Base-by-base conservation (phyloP, 2,888 invertebrate species). In the Pyrgus malvae region DNA sequence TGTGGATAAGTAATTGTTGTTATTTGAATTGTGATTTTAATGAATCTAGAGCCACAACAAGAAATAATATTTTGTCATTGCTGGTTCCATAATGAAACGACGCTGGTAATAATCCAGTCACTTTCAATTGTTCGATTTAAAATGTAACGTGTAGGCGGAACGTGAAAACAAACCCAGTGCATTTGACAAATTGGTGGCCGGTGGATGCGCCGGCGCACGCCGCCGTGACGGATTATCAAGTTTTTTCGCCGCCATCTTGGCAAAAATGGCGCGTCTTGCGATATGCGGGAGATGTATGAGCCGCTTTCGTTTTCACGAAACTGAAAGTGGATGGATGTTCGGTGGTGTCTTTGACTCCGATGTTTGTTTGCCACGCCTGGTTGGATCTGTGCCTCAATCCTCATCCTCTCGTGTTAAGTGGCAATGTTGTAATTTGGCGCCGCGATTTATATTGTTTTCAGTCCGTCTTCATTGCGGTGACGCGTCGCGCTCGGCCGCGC, bases 341-440 rank as follows among this genome's bases (percentile, higher is more conserved):
- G 86, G 88, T 76, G 74, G 74, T 87, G 88, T 87, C 86, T 82
- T 85, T 88, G 87, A 87, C 88, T 87, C 78, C 70, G 64, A 72
- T 86, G 88, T 87, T 88, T 89, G 85, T 88, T 89, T 88, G 87
- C 78, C 79, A 85, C 78, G 87, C 72, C 76, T 81, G 80, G 87
- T 76, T 81, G 86, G 72, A 66, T 66, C 63, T 67, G 65, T 72
- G 69, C 71, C 65, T 64, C 69, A 67, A 70, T 68, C 70, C 67
- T 78, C 69, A 79, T 80, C 76, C 76, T 83, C 76, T 83, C 83
- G 83, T 85, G 83, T 72, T 73, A 61, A 69, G 68, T 72, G 73
- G 76, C 76, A 81, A 77, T 79, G 80, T 71, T 74, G 73, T 80
- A 79, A 81, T 81, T 85, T 78, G 80, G 80, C 69, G 68, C 74